Base-by-base conservation (phyloP, 2,113 vertebrate species). In the Mesocricetus auratus region DNA sequence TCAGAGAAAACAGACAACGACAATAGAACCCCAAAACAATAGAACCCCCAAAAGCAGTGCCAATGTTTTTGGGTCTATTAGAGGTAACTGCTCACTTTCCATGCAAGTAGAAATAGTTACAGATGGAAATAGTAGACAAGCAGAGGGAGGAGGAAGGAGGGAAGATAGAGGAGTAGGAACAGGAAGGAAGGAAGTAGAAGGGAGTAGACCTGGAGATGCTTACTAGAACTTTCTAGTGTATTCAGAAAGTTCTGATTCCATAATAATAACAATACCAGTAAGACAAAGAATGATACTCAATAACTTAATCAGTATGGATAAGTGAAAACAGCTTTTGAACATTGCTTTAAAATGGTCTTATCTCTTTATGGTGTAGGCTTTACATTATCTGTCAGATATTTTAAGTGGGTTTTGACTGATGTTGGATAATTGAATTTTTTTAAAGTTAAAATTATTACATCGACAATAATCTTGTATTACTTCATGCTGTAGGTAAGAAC, bases 401-500 rank as follows among this genome's bases (percentile, higher is more conserved):
- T 66, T 69, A 50, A 58, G 17, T 74, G 56, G 62, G 71, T 45
- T n/a, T 12, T 2, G 85, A 16, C 7, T 68, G 17, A 5, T 90
- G 56, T 21, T 92, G 26, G 36, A 24, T 86, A 75, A 89, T 56
- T 95, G 58, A 79, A 53, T 77, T 16, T 64, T 78, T 75, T 50
- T 90, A 29, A 29, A 31, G 47, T 89, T 93, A 85, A 83, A 74
- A 90, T 79, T 87, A 69, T 86, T 74, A 87, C 89, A 42, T 92
- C 64, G 11, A 58, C 16, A 36, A 42, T 79, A 60, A 36, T 60
- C 21, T 11, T 71, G 1, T 73, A 47, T 94, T 88, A 36, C 71
- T 96, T 94, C 22, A 47, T 22, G 36, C 62, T 86, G 16, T 89
- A 93, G 69, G 45, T 91, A 91, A 53, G 29, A 66, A 82, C 78